These are phyloP conservation scores for Nibea albiflora DNA, from an alignment of 2,113 vertebrate species.

Conservation along the genomic window DNA sequence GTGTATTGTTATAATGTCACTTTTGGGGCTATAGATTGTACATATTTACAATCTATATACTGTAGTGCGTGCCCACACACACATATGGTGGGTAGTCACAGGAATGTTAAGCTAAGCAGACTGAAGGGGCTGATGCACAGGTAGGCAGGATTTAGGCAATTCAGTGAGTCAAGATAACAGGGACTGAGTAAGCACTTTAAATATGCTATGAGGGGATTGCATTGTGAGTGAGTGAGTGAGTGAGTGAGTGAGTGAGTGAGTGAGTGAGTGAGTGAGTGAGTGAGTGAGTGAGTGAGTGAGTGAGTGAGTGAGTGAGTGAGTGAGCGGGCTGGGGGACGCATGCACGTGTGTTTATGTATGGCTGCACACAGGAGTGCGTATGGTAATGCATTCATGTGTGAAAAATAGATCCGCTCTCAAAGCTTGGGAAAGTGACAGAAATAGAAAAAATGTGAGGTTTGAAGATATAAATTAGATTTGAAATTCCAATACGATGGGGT, in stretches of 20 bases:
- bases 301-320: slow-evolving; percentile 19
- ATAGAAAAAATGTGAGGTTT: not conserved
- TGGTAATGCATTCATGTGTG: slow-evolving; percentile 21
- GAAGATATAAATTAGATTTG: not conserved
- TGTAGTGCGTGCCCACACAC: not conserved
- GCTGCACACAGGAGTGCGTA: not conserved
- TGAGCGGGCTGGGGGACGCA: not conserved
- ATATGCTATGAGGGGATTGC: slow-evolving; percentile 61
- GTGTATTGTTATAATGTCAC: slow-evolving; percentile 8
- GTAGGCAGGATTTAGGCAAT: slow-evolving; percentile 59
- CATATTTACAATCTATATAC: not conserved
- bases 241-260: not conserved
- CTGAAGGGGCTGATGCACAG: slow-evolving; percentile 49
- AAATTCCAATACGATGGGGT: not conserved
- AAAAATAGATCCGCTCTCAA: not conserved
- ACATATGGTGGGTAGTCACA: slow-evolving; percentile 16
- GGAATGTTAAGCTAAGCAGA: slow-evolving; percentile 60
- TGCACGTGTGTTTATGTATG: not conserved
- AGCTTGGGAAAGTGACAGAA: slow-evolving; percentile 7
- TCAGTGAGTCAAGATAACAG: slow-evolving; percentile 60
- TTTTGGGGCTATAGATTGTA: slow-evolving; percentile 1
- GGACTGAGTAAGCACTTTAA: slow-evolving; percentile 67
- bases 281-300: not conserved
- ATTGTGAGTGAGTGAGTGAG: slow-evolving; percentile 35
- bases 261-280: slow-evolving; percentile 1